Evolutionary conservation across 2,797 vertebrate species (phyloP).

Genomic region (Pseudochirops cupreus): DNA sequence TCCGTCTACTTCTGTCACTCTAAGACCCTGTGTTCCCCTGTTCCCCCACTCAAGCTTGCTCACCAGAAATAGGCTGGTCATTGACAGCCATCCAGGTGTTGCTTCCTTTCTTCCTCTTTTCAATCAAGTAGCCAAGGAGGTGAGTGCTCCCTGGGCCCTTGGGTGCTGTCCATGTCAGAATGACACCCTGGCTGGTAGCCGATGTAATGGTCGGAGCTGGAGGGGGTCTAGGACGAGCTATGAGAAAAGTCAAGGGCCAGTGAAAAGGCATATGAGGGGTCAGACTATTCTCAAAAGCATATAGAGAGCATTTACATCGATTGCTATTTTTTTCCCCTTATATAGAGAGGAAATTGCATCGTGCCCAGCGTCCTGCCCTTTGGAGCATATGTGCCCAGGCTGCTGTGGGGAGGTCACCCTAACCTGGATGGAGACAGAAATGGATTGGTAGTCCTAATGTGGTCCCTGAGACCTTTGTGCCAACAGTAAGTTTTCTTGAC

Average conservation of each 20-base stretch:
- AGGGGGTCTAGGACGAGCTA: slow-evolving; percentile 89
- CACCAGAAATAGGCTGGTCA: slow-evolving; percentile 86
- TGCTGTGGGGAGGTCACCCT: not conserved
- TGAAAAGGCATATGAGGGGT: not conserved
- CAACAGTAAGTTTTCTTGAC: not conserved
- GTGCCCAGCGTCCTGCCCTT: not conserved
- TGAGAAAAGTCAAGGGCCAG: not conserved
- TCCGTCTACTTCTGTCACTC: not conserved
- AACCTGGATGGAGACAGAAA: not conserved
- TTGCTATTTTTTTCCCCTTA: not conserved
- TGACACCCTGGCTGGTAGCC: slow-evolving; percentile 85
- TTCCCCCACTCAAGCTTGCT: not conserved
- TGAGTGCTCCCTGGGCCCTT: slow-evolving; percentile 84
- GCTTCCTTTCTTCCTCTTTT: slow-evolving; percentile 92
- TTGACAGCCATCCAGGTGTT: slow-evolving; percentile 89
- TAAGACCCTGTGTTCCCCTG: not conserved
- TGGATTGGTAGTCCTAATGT: not conserved
- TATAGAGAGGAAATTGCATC: not conserved
- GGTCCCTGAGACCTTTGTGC: not conserved
- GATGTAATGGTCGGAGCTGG: slow-evolving; percentile 87
- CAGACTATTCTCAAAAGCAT: not conserved
- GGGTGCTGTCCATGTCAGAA: slow-evolving; percentile 88
- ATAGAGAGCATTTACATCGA: not conserved
- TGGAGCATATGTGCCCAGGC: not conserved
- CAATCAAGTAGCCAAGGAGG: slow-evolving; percentile 90